These are phyloP conservation scores for Acridotheres tristis DNA, from an alignment of 2,797 vertebrate genomes.

Conservation along the genomic window DNA sequence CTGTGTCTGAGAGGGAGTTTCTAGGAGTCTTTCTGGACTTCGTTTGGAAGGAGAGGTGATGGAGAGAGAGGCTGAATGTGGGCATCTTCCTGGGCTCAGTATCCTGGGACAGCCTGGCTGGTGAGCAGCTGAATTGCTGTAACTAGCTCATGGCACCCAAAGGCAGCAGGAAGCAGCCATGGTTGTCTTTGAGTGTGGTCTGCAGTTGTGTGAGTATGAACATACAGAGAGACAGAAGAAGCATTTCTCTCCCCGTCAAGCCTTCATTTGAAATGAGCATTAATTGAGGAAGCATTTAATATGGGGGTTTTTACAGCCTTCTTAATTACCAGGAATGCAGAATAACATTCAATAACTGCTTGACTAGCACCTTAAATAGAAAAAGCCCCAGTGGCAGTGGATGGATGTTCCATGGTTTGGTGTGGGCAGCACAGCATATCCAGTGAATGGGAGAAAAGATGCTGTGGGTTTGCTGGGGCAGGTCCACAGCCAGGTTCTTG, in stretches of 20 bases:
- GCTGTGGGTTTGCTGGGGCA: background rate
- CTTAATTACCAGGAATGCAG: background rate
- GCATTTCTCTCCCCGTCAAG: background rate
- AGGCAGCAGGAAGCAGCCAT: background rate
- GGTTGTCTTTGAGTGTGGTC: background rate
- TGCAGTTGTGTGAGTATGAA: background rate
- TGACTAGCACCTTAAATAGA: background rate
- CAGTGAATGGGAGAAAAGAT: background rate
- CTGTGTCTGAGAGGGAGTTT: background rate
- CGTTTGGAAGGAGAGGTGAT: background rate
- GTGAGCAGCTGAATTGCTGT: background rate
- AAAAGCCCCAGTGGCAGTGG: background rate
- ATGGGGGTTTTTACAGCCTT: background rate
- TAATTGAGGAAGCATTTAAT: background rate
- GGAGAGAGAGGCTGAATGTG: background rate
- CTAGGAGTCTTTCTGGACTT: background rate
- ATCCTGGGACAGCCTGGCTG: background rate
- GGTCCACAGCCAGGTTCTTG: background rate
- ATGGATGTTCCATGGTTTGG: accelerated
- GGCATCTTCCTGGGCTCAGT: background rate
- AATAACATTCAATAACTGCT: background rate
- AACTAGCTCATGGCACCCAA: background rate
- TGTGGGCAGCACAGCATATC: background rate
- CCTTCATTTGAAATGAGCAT: background rate
- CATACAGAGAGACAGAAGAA: background rate